A percentile compares a stretch with the other conserved stretches of the same genome.
Conservation (phyloP, 2,888 invertebrate species). For the Agriopis leucophaearia region DNA sequence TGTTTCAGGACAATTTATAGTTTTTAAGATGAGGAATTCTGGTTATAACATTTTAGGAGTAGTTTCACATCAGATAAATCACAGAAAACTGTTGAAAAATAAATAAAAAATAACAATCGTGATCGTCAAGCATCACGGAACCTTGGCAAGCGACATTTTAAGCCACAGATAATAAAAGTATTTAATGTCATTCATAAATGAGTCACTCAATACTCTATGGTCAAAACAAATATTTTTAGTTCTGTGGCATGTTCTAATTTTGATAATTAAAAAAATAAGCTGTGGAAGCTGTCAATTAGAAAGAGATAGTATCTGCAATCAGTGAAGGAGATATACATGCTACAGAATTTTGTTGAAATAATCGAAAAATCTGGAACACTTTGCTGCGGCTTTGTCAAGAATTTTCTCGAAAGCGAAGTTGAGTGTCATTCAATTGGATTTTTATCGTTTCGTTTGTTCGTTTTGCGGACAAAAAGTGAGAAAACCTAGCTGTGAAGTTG, state of each 20-base stretch:
- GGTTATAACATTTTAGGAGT: background rate
- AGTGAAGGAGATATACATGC: background rate
- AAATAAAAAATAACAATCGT: constrained; percentile 65
- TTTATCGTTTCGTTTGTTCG: constrained; percentile 49
- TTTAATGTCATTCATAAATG: background rate
- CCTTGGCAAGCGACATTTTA: constrained; percentile 54
- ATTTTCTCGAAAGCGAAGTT: constrained; percentile 75
- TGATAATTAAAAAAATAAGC: background rate
- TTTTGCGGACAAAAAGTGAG: constrained; percentile 39
- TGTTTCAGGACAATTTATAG: constrained; percentile 19
- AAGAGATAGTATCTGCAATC: background rate
- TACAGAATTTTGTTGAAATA: background rate
- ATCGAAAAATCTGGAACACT: constrained; percentile 44
- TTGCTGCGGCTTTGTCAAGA: constrained; percentile 59
- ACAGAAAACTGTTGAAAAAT: constrained; percentile 55
- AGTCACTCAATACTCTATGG: constrained; percentile 1
- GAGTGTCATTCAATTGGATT: constrained; percentile 68
- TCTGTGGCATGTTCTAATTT: background rate
- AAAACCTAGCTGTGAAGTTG: constrained; percentile 23
- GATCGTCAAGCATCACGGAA: constrained; percentile 58
- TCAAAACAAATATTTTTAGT: background rate
- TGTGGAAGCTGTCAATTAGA: background rate
- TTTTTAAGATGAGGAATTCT: background rate
- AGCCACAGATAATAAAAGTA: constrained; percentile 39
- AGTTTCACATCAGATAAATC: background rate